Percentiles rank a stretch among this genome's conserved stretches.
Conservation (phyloP, 1,140 invertebrate species). For the Trichonephila clavata region DNA sequence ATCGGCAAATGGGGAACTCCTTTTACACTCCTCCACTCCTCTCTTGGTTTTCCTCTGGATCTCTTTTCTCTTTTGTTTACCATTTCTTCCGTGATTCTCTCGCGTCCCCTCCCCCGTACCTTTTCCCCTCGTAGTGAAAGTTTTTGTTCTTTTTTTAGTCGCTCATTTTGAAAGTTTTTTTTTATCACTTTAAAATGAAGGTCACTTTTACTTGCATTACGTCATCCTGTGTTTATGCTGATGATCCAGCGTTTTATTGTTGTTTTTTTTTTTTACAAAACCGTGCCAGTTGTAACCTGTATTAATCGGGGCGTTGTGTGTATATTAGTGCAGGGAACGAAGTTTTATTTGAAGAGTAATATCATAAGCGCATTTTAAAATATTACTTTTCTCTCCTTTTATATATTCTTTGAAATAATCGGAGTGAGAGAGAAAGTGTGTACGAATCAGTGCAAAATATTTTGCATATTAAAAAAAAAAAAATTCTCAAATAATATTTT, state of each 20-base stretch:
- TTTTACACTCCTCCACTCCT: background rate
- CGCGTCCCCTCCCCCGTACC: background rate
- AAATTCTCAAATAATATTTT: no score
- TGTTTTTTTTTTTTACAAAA: background rate
- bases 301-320: background rate
- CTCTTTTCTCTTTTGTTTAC: constrained; percentile 40
- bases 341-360: background rate
- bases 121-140: background rate
- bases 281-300: background rate
- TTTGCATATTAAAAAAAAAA: no score
- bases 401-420: no score
- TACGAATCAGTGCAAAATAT: no score
- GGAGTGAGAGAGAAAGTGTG: no score
- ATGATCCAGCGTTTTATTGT: background rate
- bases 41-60: constrained; percentile 20
- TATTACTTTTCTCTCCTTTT: no score
- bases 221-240: background rate
- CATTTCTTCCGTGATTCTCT: constrained; percentile 29
- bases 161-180: constrained; percentile 20
- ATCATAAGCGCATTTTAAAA: background rate
- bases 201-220: constrained; percentile 19
- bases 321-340: background rate
- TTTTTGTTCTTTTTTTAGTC: background rate
- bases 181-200: constrained; percentile 25
- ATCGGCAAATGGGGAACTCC: constrained; percentile 14